Base-by-base conservation (phyloP, 1,140 invertebrate species). In the Drosophila nannoptera region DNA sequence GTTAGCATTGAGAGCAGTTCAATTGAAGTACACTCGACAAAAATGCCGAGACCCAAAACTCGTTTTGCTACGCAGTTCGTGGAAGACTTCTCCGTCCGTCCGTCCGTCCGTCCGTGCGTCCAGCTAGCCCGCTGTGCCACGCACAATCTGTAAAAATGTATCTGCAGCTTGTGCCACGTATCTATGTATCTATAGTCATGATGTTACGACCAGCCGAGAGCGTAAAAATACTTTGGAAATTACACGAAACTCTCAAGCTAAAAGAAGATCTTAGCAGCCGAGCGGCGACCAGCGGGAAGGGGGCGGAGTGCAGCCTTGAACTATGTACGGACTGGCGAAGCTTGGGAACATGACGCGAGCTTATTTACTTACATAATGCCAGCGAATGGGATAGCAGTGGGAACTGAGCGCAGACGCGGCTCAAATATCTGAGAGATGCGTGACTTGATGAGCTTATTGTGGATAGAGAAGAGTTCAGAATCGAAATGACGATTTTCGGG, bases 1-100 rank as follows among this genome's bases (percentile, higher is more conserved):
- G 81, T 83, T 83, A 84, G 76, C 80, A 84, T 83, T 83, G 80
- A 83, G 80, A 83, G 83, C 68, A 84, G 68, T 70, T 70, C 80
- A 83, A 84, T 83, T 83, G 80, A 83, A 78, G 69, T 73, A 83
- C 67, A 70, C 68, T 78, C 77, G 55, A 68, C 50, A 68, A 48
- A 66, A 63, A 68, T 54, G 69, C 81, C 74, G 80, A 70, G 80
- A 84, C 77, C 81, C 65, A 86, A 83, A 83, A 83, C 80, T 73
- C 55, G 80, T 83, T 83, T 86, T 65, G 61, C 22, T 22, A 22
- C 22, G 72, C 52, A 70, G 50, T 83, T 83, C 81, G 80, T 83
- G 77, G 81, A 86, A 83, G 60, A 78, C 65, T 77, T 69, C 45
- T 56, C 50, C 45, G 22, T 22, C 22, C 22, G 22, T 22, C n/a